Conservation (phyloP, 2,113 vertebrate genomes). For the Sardina pilchardus region DNA sequence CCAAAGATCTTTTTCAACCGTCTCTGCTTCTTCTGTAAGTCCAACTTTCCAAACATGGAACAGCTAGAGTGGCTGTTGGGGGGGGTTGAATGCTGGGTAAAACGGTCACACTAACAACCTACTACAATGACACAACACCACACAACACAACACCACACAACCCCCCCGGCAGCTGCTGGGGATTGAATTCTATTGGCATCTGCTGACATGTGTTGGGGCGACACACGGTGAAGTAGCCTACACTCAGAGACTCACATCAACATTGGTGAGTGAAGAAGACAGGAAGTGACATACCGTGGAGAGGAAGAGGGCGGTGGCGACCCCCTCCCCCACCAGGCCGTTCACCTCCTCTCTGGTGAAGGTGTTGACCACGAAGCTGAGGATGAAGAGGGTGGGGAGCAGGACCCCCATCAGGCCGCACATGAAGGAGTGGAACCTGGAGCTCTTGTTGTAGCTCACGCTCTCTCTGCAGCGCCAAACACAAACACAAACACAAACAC, state of each 20-base stretch:
- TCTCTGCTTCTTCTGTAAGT: no score
- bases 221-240: neutral
- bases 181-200: no score
- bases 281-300: conserved; percentile 54
- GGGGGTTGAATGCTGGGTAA: no score
- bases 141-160: no score
- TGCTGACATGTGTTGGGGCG: neutral
- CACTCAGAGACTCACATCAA: neutral
- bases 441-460: conserved; percentile 63
- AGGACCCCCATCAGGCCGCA: conserved; percentile 66
- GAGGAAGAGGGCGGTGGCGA: conserved; percentile 46
- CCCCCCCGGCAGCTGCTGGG: no score
- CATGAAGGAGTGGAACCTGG: conserved; percentile 67
- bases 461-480: conserved; percentile 59
- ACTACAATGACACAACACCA: no score
- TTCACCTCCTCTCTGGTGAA: conserved; percentile 60
- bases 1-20: no score
- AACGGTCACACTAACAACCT: no score
- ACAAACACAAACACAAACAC: no score
- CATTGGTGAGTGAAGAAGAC: conserved; percentile 13
- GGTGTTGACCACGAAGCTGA: conserved; percentile 70
- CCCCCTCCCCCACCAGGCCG: conserved; percentile 64
- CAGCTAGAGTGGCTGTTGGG: no score
- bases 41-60: no score
- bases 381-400: conserved; percentile 67